Conservation (phyloP, 1,140 invertebrate species). For the Mamestra configurata region DNA sequence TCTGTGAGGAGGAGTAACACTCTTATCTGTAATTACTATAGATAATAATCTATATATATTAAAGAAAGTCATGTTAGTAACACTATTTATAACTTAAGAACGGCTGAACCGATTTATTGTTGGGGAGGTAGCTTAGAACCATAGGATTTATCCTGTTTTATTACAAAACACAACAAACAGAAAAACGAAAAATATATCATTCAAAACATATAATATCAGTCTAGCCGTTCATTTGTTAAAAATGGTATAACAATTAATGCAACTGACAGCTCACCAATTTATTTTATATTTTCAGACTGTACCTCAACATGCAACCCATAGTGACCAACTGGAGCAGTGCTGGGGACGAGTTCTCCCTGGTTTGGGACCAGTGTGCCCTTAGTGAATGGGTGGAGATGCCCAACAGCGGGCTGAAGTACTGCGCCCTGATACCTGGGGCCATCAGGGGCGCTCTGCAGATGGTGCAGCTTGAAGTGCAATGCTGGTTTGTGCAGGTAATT, state of each 20-base stretch:
- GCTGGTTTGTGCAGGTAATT: slow-evolving; percentile 92
- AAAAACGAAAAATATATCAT: no score
- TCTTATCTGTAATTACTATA: no score
- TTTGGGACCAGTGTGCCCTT: slow-evolving; percentile 98
- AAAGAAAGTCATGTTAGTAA: no score
- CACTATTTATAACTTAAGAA: no score
- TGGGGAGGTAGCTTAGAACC: no score
- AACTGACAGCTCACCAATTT: not conserved
- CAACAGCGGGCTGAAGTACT: slow-evolving; percentile 97
- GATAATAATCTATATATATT: no score
- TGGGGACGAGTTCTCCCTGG: slow-evolving; percentile 98
- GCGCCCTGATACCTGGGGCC: slow-evolving; percentile 97
- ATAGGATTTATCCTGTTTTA: no score
- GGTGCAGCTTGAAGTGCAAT: slow-evolving; percentile 95
- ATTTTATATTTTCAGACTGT: slow-evolving; percentile 90
- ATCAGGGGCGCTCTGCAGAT: slow-evolving; percentile 98
- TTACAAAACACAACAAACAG: no score
- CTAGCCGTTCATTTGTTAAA: no score
- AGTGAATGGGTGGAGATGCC: slow-evolving; percentile 99
- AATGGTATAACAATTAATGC: not conserved
- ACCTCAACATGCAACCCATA: slow-evolving; percentile 96
- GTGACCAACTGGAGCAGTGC: slow-evolving; percentile 97
- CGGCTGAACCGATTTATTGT: no score
- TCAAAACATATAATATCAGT: no score
- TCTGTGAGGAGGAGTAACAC: no score